Base-by-base conservation (phyloP, 2,888 invertebrate genomes). In the Glaucopsyche alexis region DNA sequence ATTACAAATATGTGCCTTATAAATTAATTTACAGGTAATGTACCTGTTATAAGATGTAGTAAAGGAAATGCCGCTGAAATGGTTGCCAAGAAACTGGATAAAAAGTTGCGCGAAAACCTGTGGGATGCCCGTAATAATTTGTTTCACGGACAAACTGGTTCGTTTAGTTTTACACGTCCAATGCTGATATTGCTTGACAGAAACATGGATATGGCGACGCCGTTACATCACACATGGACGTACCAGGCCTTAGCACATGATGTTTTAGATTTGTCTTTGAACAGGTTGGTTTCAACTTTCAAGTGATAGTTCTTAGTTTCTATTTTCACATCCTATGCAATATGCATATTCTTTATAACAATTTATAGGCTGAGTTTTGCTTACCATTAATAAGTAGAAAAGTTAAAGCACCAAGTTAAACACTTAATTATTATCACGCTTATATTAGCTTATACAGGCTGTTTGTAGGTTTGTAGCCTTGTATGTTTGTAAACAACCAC, bases 171-270 rank as follows among this genome's bases (percentile, higher is more conserved):
- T 86, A 98, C 99, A 82, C 94, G 99, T 70, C 99, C 99, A 0
- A 94, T 99, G 81, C 92, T 99, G 49, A 96, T 99, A 77, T 92
- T 99, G 75, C 92, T 99, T 73, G 99, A 99, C 87, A 94, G 99
- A 75, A 98, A 98, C 88, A 94, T 99, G 77, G 99, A 99, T 87
- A 95, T 99, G 95, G 99, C 99, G 1, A 99, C 99, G 64, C 99
- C 99, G 40, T 91, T 99, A 75, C 99, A 99, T 93, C 99, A 99
- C 88, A 99, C 99, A 0, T 99, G 99, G 99, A 99, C 99, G 0
- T 99, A 99, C 88, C 99, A 99, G 89, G 99, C 99, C 0, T 90
- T 99, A 73, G 96, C 98, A 40, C 99, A 99, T 88, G 99, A 99
- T 94, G 97, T 99, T 6, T 88, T 99, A 74, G 98, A 99, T 83